Evolutionary conservation across 2,888 invertebrate genomes (phyloP).

Genomic region (Epinotia bilunana): DNA sequence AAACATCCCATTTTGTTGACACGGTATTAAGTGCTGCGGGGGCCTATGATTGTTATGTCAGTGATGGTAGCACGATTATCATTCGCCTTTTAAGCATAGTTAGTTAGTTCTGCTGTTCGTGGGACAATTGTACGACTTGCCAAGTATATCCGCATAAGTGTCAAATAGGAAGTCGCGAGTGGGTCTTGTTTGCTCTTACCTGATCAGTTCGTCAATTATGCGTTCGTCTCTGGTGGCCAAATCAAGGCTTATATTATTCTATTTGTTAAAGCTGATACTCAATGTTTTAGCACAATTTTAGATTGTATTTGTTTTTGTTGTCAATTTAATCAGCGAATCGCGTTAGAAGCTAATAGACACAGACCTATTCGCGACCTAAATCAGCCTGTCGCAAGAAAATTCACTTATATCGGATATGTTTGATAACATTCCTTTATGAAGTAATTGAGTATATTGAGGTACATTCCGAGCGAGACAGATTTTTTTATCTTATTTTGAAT

Average conservation of each 20-base stretch:
- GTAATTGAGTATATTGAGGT: background rate
- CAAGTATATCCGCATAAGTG: background rate
- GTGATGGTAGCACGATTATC: background rate
- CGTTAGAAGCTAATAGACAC: background rate
- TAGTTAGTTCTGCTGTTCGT: background rate
- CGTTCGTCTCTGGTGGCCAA: background rate
- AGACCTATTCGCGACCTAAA: background rate
- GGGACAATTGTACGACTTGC: background rate
- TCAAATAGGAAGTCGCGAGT: conserved; percentile 16
- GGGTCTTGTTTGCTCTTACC: background rate
- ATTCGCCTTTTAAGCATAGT: background rate
- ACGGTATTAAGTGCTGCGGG: too few relatives aligned
- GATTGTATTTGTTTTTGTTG: background rate
- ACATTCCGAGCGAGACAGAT: conserved; percentile 26
- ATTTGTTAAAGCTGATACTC: background rate
- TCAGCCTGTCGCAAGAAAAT: background rate
- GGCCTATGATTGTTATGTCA: too few relatives aligned
- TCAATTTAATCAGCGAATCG: background rate
- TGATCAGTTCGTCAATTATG: background rate
- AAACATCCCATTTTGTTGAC: too few relatives aligned
- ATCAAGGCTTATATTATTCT: background rate
- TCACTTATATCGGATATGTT: background rate
- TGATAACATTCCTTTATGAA: conserved; percentile 20
- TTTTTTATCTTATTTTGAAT: conserved; percentile 21
- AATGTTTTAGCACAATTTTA: background rate